Evolutionary conservation across 2,888 invertebrate genomes (phyloP).

Genomic region (Cataglyphis rosenhaueri): DNA sequence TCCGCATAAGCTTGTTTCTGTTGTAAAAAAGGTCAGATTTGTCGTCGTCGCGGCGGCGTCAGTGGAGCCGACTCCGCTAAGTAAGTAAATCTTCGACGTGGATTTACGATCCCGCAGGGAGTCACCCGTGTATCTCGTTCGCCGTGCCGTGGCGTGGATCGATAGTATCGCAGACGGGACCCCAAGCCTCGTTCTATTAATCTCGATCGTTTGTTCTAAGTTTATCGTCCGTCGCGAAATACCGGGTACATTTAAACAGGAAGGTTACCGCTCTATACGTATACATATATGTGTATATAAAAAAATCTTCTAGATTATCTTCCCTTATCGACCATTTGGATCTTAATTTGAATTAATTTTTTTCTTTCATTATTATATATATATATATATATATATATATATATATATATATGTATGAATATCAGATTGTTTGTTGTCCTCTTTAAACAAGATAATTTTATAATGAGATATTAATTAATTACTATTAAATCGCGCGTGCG

Average conservation of each 20-base stretch:
- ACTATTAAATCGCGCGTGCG: not conserved
- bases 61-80: slow-evolving; percentile 47
- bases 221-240: slow-evolving; percentile 63
- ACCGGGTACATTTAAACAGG: slow-evolving; percentile 25
- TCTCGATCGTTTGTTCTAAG: slow-evolving; percentile 71
- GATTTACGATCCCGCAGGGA: slow-evolving; percentile 67
- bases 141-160: slow-evolving; percentile 44
- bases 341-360: slow-evolving; percentile 41
- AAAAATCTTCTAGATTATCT: not conserved
- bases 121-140: slow-evolving; percentile 57
- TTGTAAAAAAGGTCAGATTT: slow-evolving; percentile 59
- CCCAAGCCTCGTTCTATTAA: slow-evolving; percentile 69
- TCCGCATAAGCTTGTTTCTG: slow-evolving; percentile 25
- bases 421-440: not conserved
- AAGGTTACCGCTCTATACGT: slow-evolving; percentile 4
- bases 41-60: slow-evolving; percentile 44
- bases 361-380: not conserved
- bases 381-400: not conserved
- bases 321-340: not conserved
- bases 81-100: slow-evolving; percentile 72
- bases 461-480: slow-evolving; percentile 13
- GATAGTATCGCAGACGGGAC: slow-evolving; percentile 64
- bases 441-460: not conserved
- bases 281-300: not conserved
- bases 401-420: slow-evolving; percentile 1